A percentile compares a stretch with the other conserved stretches of the same genome.
These are phyloP conservation scores for Mesitornis unicolor DNA, from an alignment of 2,113 vertebrate species.

Conservation along the genomic window DNA sequence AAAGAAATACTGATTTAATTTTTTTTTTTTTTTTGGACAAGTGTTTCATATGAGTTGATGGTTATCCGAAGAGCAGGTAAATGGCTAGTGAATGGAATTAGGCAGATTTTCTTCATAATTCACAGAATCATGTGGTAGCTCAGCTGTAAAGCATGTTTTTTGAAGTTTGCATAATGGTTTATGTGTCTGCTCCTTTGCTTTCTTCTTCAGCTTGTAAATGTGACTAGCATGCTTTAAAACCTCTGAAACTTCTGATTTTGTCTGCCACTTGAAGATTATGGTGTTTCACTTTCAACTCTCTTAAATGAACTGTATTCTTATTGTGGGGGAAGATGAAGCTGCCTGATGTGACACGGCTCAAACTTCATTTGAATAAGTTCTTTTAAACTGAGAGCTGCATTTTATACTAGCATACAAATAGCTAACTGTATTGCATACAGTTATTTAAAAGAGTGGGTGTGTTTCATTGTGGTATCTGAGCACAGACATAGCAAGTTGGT, in stretches of 20 bases:
- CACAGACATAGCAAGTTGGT: background rate
- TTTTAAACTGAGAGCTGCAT: background rate
- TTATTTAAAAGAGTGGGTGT: background rate
- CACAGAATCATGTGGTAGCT: background rate
- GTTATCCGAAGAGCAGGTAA: background rate
- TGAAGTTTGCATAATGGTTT: background rate
- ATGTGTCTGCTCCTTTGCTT: background rate
- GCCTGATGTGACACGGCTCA: background rate
- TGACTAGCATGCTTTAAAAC: background rate
- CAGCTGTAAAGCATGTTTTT: background rate
- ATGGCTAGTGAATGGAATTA: background rate
- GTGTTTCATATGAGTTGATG: background rate
- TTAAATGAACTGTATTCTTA: background rate
- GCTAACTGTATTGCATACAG: background rate
- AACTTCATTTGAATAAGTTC: background rate
- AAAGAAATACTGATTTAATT: background rate
- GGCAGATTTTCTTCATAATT: background rate
- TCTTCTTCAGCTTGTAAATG: background rate
- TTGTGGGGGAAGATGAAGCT: background rate
- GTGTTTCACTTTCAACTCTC: background rate
- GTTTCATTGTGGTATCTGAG: background rate
- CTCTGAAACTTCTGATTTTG: background rate
- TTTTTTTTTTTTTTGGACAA: background rate
- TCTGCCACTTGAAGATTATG: background rate
- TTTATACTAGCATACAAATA: background rate